Percentiles rank a stretch among this genome's conserved stretches.
Evolutionary conservation across 2,888 invertebrate genomes (phyloP).

Genomic region (Plagiodera versicolora): DNA sequence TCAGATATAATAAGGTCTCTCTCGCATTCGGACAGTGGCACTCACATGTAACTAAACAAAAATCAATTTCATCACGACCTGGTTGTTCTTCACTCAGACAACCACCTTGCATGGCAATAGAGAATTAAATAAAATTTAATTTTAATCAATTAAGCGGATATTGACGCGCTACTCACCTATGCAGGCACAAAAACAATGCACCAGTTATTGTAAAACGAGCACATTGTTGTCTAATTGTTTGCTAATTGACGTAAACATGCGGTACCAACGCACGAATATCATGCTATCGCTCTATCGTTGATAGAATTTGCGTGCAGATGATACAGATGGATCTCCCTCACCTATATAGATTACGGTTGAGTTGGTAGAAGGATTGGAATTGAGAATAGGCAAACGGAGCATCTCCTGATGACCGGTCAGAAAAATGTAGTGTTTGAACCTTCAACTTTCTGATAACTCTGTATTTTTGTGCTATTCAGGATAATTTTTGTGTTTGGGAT

Average conservation of each 20-base stretch:
- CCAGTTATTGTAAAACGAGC: conserved; percentile 38
- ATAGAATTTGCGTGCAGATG: conserved; percentile 39
- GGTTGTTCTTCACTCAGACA: not conserved
- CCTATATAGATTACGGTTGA: conserved; percentile 33
- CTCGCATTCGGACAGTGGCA: too few relatives aligned
- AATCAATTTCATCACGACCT: not conserved
- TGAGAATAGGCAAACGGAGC: too few relatives aligned
- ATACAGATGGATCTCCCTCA: conserved; percentile 37
- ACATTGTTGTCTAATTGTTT: conserved; percentile 41
- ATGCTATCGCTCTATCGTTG: conserved; percentile 26
- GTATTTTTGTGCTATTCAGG: too few relatives aligned
- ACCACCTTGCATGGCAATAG: conserved; percentile 2
- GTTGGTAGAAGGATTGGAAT: too few relatives aligned
- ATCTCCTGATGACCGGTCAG: too few relatives aligned
- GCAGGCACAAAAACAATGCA: conserved; percentile 32
- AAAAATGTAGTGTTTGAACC: too few relatives aligned
- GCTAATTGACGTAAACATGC: conserved; percentile 42
- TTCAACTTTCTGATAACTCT: too few relatives aligned
- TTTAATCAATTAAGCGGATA: conserved; percentile 7
- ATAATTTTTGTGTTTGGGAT: too few relatives aligned
- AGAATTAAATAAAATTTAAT: not conserved
- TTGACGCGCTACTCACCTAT: conserved; percentile 16
- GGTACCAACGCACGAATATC: conserved; percentile 38
- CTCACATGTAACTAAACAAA: too few relatives aligned
- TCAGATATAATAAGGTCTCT: too few relatives aligned